A percentile compares a stretch with the other conserved stretches of the same genome.
phyloP scores from a whole-genome alignment of 2,797 vertebrate species.

The Syngnathus rostellatus region DNA sequence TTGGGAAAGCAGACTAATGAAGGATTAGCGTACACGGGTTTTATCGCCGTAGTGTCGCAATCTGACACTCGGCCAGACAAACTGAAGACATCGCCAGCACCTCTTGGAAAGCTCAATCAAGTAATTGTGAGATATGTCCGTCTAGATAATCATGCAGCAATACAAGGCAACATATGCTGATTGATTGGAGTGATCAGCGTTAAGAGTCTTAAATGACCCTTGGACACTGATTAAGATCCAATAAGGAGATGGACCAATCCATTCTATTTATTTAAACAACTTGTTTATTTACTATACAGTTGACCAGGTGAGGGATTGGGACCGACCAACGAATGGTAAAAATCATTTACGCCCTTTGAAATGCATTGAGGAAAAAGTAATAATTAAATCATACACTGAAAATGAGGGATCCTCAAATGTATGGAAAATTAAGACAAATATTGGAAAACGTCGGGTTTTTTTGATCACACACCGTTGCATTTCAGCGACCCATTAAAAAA shows the following conservation, averaged over 20 bases:
- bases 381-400: too few species aligned
- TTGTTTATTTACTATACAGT: too few species aligned
- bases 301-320: too few species aligned
- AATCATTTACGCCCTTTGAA: too few species aligned
- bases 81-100: neutral
- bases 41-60: constrained; percentile 36
- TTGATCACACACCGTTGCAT: neutral
- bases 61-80: constrained; percentile 16
- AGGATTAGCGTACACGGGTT: constrained; percentile 49
- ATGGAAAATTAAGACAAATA: too few species aligned
- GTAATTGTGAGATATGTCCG: neutral
- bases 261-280: too few species aligned
- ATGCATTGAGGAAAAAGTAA: too few species aligned
- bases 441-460: too few species aligned
- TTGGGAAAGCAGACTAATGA: constrained; percentile 58
- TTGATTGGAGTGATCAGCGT: neutral
- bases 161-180: neutral
- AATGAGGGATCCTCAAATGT: too few species aligned
- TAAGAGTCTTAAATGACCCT: neutral
- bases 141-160: neutral
- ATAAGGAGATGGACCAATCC: too few species aligned
- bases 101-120: neutral
- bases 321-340: too few species aligned
- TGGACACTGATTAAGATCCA: neutral
- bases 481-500: neutral